Evolutionary conservation across 2,888 invertebrate species (phyloP).

Genomic region (Drosophila borealis): DNA sequence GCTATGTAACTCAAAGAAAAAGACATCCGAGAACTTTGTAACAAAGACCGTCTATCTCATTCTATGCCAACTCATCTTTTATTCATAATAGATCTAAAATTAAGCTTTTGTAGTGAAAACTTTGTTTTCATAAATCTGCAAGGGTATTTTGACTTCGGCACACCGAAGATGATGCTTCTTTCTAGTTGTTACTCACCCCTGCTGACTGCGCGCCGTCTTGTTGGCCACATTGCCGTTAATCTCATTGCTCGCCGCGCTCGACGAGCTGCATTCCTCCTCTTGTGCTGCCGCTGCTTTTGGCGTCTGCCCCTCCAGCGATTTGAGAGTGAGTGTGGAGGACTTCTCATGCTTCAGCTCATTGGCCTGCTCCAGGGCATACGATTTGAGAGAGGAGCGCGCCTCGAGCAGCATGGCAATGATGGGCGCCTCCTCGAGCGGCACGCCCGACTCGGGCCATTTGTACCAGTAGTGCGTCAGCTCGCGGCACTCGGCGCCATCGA

Average conservation of each 20-base stretch:
- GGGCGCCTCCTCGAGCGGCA: conserved; percentile 93
- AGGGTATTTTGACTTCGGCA: background rate
- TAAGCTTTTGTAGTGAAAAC: background rate
- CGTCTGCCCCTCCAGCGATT: conserved; percentile 52
- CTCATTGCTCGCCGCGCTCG: conserved; percentile 59
- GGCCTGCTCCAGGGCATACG: conserved; percentile 81
- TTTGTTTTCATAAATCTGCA: background rate
- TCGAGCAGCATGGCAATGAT: conserved; percentile 95
- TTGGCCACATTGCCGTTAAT: conserved; percentile 79
- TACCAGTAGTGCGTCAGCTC: conserved; percentile 97
- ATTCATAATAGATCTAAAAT: background rate
- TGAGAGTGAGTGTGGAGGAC: conserved; percentile 64
- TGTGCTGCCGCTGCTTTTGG: conserved; percentile 36
- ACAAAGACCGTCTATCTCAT: no score
- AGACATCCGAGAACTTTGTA: background rate
- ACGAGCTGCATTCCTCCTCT: conserved; percentile 54
- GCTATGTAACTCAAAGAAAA: background rate
- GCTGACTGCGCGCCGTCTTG: conserved; percentile 80
- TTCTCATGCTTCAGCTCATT: conserved; percentile 79
- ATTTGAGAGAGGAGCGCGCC: conserved; percentile 87
- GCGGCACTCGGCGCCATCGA: conserved; percentile 92
- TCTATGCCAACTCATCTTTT: background rate
- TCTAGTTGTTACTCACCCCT: conserved; percentile 80
- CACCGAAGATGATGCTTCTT: background rate
- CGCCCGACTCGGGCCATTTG: conserved; percentile 94